phyloP scores from a whole-genome alignment of 2,888 invertebrate species.

The Nomada ferruginata region DNA sequence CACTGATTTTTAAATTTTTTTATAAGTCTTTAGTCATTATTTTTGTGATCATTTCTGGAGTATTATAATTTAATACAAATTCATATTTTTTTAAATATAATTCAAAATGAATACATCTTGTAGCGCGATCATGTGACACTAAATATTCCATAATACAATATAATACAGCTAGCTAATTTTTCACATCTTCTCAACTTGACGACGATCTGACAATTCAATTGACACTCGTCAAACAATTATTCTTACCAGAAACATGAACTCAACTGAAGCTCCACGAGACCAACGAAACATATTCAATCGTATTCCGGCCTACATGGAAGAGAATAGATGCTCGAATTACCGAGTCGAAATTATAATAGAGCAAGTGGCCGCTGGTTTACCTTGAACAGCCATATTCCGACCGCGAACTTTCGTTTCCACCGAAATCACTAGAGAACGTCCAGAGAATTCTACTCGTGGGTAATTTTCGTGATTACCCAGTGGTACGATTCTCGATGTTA shows the following conservation, averaged over 20 bases:
- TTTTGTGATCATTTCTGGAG: too few species aligned
- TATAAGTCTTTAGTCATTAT: too few species aligned
- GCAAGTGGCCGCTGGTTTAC: slow-evolving; percentile 75
- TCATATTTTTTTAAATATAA: too few species aligned
- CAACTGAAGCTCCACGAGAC: neutral
- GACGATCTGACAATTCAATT: neutral
- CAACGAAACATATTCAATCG: neutral
- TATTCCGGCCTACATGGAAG: neutral
- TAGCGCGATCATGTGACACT: too few species aligned
- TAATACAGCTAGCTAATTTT: too few species aligned
- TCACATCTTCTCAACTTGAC: too few species aligned
- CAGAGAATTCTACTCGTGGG: slow-evolving; percentile 31
- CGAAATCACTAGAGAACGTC: slow-evolving; percentile 43
- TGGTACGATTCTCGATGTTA: slow-evolving; percentile 53
- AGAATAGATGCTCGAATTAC: slow-evolving; percentile 46
- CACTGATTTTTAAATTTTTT: too few species aligned
- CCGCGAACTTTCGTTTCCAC: slow-evolving; percentile 58
- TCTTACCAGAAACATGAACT: neutral
- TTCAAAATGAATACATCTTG: too few species aligned
- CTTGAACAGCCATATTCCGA: slow-evolving; percentile 68
- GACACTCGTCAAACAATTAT: neutral
- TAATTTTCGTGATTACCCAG: slow-evolving; percentile 48
- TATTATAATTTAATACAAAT: too few species aligned
- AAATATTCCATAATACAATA: too few species aligned
- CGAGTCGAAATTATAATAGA: slow-evolving; percentile 64